These are phyloP conservation scores for Acanthoscelides obtectus DNA, from an alignment of 2,888 invertebrate species.

Conservation along the genomic window DNA sequence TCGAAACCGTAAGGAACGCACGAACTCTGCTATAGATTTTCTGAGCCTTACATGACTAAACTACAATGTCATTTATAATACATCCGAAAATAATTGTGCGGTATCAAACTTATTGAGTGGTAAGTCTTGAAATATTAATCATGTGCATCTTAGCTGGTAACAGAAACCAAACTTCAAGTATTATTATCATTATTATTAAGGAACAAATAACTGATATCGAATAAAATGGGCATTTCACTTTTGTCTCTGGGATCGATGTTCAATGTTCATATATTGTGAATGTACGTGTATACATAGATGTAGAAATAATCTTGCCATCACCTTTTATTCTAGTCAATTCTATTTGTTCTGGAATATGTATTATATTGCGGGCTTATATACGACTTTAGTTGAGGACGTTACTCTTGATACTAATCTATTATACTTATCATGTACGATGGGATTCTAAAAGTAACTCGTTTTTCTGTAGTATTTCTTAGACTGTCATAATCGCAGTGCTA, in stretches of 20 bases:
- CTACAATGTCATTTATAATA: neutral
- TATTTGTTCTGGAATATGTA: neutral
- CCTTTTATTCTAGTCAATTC: conserved; percentile 1
- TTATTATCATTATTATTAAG: neutral
- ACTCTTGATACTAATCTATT: neutral
- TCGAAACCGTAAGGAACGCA: neutral
- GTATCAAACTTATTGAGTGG: neutral
- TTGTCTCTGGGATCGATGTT: neutral
- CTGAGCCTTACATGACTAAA: neutral
- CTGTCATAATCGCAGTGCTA: too few relatives aligned
- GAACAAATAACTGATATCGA: neutral
- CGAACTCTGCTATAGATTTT: neutral
- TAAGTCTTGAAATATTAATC: neutral
- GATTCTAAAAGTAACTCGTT: neutral
- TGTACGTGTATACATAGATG: neutral
- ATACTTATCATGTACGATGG: neutral
- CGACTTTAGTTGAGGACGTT: conserved; percentile 16
- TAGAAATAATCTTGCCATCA: neutral
- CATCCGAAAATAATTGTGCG: neutral
- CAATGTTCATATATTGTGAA: neutral
- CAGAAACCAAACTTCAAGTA: neutral
- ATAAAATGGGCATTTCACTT: neutral
- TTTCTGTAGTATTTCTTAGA: too few relatives aligned
- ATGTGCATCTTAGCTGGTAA: neutral
- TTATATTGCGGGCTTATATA: neutral